Evolutionary conservation across 2,888 invertebrate genomes (phyloP), one percentile per base, ranked within the genome.

Genomic region (Pammene fasciana): DNA sequence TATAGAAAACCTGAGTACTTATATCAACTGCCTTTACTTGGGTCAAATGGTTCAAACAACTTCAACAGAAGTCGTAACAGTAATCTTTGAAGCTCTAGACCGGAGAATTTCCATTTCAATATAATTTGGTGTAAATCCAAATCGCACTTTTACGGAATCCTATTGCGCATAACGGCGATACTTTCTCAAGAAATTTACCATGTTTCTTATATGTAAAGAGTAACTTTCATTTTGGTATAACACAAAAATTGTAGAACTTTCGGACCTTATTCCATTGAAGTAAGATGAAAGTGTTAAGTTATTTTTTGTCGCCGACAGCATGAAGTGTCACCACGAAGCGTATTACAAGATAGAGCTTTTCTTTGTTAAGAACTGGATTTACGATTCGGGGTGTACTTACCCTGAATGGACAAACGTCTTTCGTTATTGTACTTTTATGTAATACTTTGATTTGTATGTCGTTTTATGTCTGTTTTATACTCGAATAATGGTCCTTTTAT

Each of bases 271-370:
- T 52, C 11, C 11, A 13, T 13, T 26, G 26, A 14, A 26, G 26
- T 52, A 52, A 52, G 52, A 8, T 6, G 6, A 13, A 26, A 26
- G 6, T 52, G 26, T 26, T 5, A 13, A 26, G 26, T 11, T 52
- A 5, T 52, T 7, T 18, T 26, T 50, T 18, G 18, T 10, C 50
- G 18, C 3, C 16, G 18, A 57, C 16, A 43, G 13, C 13, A 57
- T 16, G 5, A 62, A 38, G 50, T 50, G 50, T 52, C 50, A 13
- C 50, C 38, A 50, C 16, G n/a, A 7, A 59, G 10, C 18, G 60
- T 46, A 34, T 45, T 59, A 59, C 45, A 14, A 38, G 48, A 61
- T 61, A 48, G 61, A 61, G 14, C 36, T 50, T 16, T 61, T 50
- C 48, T 48, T 48, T 48, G 48, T 26, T 50, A 50, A 36, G 18